These are phyloP conservation scores for Nerophis ophidion DNA, from an alignment of 2,113 vertebrate species.

Conservation along the genomic window DNA sequence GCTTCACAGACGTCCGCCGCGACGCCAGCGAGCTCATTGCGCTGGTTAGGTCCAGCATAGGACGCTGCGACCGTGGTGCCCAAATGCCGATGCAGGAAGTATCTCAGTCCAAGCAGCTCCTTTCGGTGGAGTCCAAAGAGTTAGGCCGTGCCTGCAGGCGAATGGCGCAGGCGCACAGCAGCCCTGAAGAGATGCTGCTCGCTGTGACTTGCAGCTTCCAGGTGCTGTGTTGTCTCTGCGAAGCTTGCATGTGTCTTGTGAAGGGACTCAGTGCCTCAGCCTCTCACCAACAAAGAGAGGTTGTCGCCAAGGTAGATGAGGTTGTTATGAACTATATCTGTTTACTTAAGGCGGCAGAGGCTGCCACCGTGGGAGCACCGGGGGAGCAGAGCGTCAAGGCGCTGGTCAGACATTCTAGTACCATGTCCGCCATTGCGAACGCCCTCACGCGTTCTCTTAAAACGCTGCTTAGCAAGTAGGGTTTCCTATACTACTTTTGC, in stretches of 20 bases:
- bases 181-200: slow-evolving; percentile 91
- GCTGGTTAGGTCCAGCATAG: slow-evolving; percentile 83
- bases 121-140: slow-evolving; percentile 90
- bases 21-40: slow-evolving; percentile 92
- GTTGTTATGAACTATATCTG: slow-evolving; percentile 97
- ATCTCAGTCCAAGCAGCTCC: slow-evolving; percentile 88
- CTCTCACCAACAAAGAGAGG: slow-evolving; percentile 83
- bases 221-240: slow-evolving; percentile 94
- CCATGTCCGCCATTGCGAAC: slow-evolving; percentile 95
- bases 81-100: slow-evolving; percentile 78
- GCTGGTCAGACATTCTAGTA: slow-evolving; percentile 87
- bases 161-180: slow-evolving; percentile 87
- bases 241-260: slow-evolving; percentile 94
- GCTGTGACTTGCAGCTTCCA: slow-evolving; percentile 94
- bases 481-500: slow-evolving; percentile 37
- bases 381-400: slow-evolving; percentile 85
- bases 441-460: slow-evolving; percentile 98
- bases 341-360: slow-evolving; percentile 88
- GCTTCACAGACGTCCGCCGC: slow-evolving; percentile 84
- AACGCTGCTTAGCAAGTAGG: slow-evolving; percentile 95
- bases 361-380: slow-evolving; percentile 79
- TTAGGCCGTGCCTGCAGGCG: slow-evolving; percentile 91
- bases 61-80: slow-evolving; percentile 67
- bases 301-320: slow-evolving; percentile 90
- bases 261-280: slow-evolving; percentile 81